Percentiles rank a stretch among this genome's conserved stretches.
These are phyloP conservation scores for Luehdorfia chinensis DNA, from an alignment of 1,140 invertebrate genomes.

Conservation along the genomic window DNA sequence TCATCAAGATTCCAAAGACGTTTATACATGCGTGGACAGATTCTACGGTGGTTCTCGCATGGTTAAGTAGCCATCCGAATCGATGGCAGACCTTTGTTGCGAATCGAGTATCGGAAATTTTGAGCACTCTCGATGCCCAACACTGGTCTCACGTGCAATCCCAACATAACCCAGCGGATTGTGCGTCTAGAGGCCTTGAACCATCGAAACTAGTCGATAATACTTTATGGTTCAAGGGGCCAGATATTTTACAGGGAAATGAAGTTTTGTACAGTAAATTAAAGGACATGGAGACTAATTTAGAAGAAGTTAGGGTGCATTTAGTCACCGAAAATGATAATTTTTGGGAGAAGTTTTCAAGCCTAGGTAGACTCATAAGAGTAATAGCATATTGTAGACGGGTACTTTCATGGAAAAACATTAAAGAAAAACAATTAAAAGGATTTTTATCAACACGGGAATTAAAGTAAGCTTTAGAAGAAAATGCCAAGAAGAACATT, in stretches of 20 bases:
- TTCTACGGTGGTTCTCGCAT: slow-evolving; percentile 52
- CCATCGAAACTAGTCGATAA: no score
- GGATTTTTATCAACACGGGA: no score
- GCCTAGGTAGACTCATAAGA: not conserved
- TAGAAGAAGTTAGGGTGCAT: slow-evolving; percentile 12
- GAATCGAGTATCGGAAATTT: slow-evolving; percentile 49
- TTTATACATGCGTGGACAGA: slow-evolving; percentile 54
- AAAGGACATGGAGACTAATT: slow-evolving; percentile 6
- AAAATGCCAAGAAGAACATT: no score
- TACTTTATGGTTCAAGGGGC: slow-evolving; percentile 22
- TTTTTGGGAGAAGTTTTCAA: slow-evolving; percentile 16
- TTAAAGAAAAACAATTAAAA: no score
- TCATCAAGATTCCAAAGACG: slow-evolving; percentile 31
- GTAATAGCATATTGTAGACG: not conserved
- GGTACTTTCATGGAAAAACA: no score
- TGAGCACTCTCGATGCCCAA: slow-evolving; percentile 20
- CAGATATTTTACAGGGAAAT: slow-evolving; percentile 14
- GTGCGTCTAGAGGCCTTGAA: slow-evolving; percentile 48
- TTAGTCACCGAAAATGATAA: slow-evolving; percentile 2
- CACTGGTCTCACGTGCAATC: slow-evolving; percentile 63
- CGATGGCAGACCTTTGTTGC: slow-evolving; percentile 28
- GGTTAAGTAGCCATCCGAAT: slow-evolving; percentile 42
- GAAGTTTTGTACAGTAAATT: not conserved
- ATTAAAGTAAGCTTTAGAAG: no score
- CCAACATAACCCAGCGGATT: slow-evolving; percentile 65